Conservation (phyloP, 2,888 invertebrate genomes). For the Dascillus cervinus region DNA sequence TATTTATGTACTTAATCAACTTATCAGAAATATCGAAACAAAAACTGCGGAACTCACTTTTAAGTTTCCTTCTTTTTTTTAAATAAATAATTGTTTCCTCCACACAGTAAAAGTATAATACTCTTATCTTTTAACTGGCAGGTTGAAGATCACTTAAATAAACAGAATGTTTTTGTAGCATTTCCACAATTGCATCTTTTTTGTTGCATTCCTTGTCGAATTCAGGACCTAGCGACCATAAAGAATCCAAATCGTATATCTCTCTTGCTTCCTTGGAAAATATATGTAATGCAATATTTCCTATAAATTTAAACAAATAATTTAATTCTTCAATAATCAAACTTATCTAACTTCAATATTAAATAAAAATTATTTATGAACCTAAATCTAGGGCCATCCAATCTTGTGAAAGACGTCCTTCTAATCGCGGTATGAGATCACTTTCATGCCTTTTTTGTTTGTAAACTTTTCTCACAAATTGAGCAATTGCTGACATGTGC, state of each 20-base stretch:
- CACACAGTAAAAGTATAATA: too few species aligned
- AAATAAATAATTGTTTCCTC: too few species aligned
- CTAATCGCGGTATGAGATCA: slow-evolving; percentile 67
- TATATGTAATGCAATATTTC: slow-evolving; percentile 87
- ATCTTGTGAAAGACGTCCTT: slow-evolving; percentile 66
- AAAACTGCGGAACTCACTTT: too few species aligned
- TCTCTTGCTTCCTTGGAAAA: slow-evolving; percentile 64
- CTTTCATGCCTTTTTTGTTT: slow-evolving; percentile 57
- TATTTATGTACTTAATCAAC: too few species aligned
- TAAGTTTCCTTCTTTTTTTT: too few species aligned
- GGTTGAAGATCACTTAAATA: slow-evolving; percentile 59
- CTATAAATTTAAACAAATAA: slow-evolving; percentile 41
- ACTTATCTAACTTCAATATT: too few species aligned
- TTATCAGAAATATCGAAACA: too few species aligned
- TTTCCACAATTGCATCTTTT: slow-evolving; percentile 52
- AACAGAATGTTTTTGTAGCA: slow-evolving; percentile 60
- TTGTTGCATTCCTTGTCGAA: slow-evolving; percentile 65
- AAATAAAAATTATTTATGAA: slow-evolving; percentile 38
- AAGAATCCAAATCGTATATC: slow-evolving; percentile 78
- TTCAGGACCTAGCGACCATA: slow-evolving; percentile 83
- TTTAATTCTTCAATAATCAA: background rate
- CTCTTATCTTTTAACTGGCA: slow-evolving; percentile 39
- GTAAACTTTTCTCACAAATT: slow-evolving; percentile 67
- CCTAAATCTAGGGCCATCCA: slow-evolving; percentile 92
- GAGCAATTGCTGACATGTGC: slow-evolving; percentile 67